These are phyloP conservation scores for Lutraria rhynchaena DNA, from an alignment of 1,140 invertebrate genomes.

Conservation along the genomic window DNA sequence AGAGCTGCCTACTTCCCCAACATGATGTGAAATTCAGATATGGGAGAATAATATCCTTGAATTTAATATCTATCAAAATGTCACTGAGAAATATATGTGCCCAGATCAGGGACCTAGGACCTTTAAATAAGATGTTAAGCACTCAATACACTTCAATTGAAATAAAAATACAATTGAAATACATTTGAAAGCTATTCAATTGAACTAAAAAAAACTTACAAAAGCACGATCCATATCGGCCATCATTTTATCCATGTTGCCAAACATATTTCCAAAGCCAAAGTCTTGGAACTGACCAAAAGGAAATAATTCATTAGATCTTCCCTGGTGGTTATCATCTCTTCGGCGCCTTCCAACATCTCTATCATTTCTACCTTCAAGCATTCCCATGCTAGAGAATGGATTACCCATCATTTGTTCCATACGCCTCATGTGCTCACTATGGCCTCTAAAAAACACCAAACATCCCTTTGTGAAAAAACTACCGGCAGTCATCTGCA, in stretches of 20 bases:
- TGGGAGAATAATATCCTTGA: too few species aligned
- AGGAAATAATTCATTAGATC: background rate
- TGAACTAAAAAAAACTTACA: constrained; percentile 16
- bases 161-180: too few species aligned
- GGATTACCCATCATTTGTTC: constrained; percentile 37
- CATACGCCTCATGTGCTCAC: constrained; percentile 36
- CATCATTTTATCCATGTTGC: constrained; percentile 47
- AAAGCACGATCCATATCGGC: constrained; percentile 36
- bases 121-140: background rate
- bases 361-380: constrained; percentile 12
- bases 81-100: background rate
- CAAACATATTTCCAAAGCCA: constrained; percentile 49
- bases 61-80: too few species aligned
- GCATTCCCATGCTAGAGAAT: constrained; percentile 35
- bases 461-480: background rate
- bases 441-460: constrained; percentile 21
- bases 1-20: too few species aligned
- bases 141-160: too few species aligned
- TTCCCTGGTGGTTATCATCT: background rate
- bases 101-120: too few species aligned
- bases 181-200: too few species aligned
- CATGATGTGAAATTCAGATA: too few species aligned
- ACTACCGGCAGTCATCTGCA: too few species aligned
- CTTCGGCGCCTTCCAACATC: constrained; percentile 10
- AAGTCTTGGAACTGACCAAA: constrained; percentile 20